These are phyloP conservation scores for Aphodius granarius DNA, from an alignment of 2,888 invertebrate genomes.

Conservation along the genomic window DNA sequence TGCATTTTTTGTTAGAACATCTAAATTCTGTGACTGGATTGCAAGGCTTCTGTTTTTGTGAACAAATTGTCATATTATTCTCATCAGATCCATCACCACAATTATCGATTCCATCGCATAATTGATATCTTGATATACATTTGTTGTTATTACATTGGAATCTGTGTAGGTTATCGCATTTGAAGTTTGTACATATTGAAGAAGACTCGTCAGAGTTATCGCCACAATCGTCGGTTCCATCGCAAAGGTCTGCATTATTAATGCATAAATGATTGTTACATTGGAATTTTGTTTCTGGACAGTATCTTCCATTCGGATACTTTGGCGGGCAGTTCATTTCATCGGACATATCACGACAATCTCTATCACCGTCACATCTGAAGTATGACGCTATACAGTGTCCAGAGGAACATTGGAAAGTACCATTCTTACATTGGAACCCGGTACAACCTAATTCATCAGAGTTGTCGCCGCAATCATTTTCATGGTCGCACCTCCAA, in stretches of 20 bases:
- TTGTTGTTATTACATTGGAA: conserved; percentile 57
- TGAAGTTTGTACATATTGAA: conserved; percentile 79
- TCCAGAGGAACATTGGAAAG: conserved; percentile 90
- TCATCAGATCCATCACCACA: conserved; percentile 96
- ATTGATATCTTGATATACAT: conserved; percentile 82
- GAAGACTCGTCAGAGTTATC: conserved; percentile 88
- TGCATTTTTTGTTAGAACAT: conserved; percentile 86
- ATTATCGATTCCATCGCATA: conserved; percentile 91
- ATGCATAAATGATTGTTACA: conserved; percentile 93
- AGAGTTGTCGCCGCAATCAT: conserved; percentile 94
- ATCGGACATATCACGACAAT: conserved; percentile 88
- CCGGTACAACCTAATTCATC: conserved; percentile 85
- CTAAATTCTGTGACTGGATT: conserved; percentile 79
- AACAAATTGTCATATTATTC: conserved; percentile 90
- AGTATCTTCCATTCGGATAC: conserved; percentile 85
- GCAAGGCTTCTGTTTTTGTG: conserved; percentile 73
- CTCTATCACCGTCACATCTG: conserved; percentile 86
- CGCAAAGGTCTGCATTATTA: conserved; percentile 85
- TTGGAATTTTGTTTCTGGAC: conserved; percentile 88
- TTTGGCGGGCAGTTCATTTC: conserved; percentile 88
- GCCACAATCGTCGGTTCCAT: conserved; percentile 91
- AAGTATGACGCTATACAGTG: conserved; percentile 91
- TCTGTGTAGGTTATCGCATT: conserved; percentile 74
- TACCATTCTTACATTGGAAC: conserved; percentile 85
- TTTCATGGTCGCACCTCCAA: conserved; percentile 95